Evolutionary conservation across 2,888 invertebrate genomes (phyloP).

Genomic region (Macrosiphum euphorbiae): DNA sequence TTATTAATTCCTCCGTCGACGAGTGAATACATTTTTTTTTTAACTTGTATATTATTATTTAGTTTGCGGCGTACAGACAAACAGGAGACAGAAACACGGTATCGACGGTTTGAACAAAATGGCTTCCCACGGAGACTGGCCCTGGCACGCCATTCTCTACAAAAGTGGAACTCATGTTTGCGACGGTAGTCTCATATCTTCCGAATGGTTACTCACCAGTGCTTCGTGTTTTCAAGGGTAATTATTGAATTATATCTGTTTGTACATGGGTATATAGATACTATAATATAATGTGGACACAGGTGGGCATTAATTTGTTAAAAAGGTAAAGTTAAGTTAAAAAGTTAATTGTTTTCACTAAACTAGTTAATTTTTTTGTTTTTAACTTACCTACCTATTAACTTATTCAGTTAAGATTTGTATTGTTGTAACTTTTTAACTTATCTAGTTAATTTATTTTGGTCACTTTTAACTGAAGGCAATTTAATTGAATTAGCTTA

Average conservation of each 20-base stretch:
- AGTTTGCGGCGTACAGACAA: conserved; percentile 82
- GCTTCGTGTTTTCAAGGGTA: conserved; percentile 85
- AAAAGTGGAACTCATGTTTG: conserved; percentile 89
- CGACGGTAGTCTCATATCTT: conserved; percentile 86
- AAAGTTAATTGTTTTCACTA: too few relatives aligned
- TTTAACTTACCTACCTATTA: too few relatives aligned
- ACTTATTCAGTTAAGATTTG: too few relatives aligned
- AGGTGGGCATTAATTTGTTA: too few relatives aligned
- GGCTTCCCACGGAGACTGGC: conserved; percentile 88
- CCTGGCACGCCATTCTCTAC: conserved; percentile 89
- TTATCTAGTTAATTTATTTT: too few relatives aligned
- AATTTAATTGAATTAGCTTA: too few relatives aligned
- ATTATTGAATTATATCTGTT: conserved; percentile 63
- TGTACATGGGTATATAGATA: too few relatives aligned
- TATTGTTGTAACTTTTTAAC: too few relatives aligned
- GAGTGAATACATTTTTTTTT: background rate
- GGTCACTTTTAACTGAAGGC: too few relatives aligned
- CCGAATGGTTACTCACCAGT: conserved; percentile 88
- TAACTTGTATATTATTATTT: conserved; percentile 17
- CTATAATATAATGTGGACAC: too few relatives aligned
- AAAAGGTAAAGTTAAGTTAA: too few relatives aligned
- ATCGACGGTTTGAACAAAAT: conserved; percentile 77
- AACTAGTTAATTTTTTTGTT: too few relatives aligned
- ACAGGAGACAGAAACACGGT: conserved; percentile 70
- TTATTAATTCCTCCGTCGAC: background rate